These are phyloP conservation scores for Drosophila lini DNA, from an alignment of 1,140 invertebrate species.

Conservation along the genomic window DNA sequence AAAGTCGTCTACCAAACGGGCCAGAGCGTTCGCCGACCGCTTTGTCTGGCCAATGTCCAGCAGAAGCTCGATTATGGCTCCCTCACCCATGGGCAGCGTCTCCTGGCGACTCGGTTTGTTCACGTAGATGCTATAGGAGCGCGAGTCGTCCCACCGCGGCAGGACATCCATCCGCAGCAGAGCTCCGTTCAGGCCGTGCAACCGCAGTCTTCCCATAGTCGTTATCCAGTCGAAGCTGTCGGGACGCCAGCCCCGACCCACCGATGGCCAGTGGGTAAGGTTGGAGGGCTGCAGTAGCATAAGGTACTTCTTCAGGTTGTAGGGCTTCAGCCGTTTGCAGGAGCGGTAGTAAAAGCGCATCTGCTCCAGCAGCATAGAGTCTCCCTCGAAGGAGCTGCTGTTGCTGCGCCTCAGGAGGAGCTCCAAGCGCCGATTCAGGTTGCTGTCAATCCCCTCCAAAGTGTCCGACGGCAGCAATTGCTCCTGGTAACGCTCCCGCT, in stretches of 20 bases:
- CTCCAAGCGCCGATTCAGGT: slow-evolving; percentile 67
- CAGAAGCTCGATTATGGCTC: slow-evolving; percentile 74
- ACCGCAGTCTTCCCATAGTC: slow-evolving; percentile 63
- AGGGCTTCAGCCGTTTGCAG: slow-evolving; percentile 78
- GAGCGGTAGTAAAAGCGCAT: slow-evolving; percentile 72
- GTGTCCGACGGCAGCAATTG: slow-evolving; percentile 68
- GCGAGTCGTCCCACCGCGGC: slow-evolving; percentile 76
- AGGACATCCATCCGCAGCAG: slow-evolving; percentile 70
- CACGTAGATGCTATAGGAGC: slow-evolving; percentile 67
- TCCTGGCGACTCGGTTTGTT: slow-evolving; percentile 70
- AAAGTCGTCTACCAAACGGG: slow-evolving; percentile 65
- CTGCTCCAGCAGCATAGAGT: slow-evolving; percentile 38
- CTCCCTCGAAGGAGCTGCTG: slow-evolving; percentile 39
- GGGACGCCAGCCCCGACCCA: slow-evolving; percentile 66
- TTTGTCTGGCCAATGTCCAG: slow-evolving; percentile 80
- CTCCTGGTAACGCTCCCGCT: slow-evolving; percentile 14
- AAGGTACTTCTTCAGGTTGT: slow-evolving; percentile 80
- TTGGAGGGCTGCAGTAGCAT: slow-evolving; percentile 59
- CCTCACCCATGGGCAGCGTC: slow-evolving; percentile 74
- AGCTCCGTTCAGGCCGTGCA: slow-evolving; percentile 73
- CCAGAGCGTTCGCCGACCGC: slow-evolving; percentile 68
- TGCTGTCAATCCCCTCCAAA: slow-evolving; percentile 59
- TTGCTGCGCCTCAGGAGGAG: slow-evolving; percentile 47
- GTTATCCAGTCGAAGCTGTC: slow-evolving; percentile 70
- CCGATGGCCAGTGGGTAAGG: slow-evolving; percentile 61